Conservation (phyloP, 2,113 vertebrate genomes). For the Siniperca chuatsi region DNA sequence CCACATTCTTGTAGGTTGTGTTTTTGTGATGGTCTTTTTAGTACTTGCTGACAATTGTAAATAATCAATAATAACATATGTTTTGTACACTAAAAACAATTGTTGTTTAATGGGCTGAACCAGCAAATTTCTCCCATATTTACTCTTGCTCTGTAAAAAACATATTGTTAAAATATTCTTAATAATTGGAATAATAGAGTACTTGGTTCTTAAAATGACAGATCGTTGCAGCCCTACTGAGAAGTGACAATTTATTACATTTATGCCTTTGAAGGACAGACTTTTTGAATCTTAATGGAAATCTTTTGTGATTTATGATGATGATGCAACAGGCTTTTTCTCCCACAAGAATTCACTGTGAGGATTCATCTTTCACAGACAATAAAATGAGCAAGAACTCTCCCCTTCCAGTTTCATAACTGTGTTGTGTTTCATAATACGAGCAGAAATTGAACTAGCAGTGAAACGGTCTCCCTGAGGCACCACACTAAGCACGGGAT, state of each 20-base stretch:
- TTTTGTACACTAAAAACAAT: neutral
- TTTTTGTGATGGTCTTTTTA: neutral
- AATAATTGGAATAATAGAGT: neutral
- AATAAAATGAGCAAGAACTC: conserved; percentile 49
- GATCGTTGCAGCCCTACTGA: neutral
- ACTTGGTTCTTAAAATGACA: neutral
- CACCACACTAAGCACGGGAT: conserved; percentile 66
- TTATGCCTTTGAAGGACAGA: conserved; percentile 5
- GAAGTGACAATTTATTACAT: neutral
- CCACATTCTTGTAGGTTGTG: neutral
- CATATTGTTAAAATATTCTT: neutral
- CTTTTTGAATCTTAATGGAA: conserved; percentile 14
- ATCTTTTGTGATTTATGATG: conserved; percentile 30
- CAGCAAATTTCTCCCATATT: neutral
- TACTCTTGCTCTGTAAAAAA: neutral
- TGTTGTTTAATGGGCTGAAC: neutral
- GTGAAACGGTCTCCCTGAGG: conserved; percentile 63
- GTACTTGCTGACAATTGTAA: too few species aligned
- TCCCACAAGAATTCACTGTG: conserved; percentile 23
- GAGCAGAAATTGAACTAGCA: conserved; percentile 62
- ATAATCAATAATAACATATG: neutral
- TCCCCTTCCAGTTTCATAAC: conserved; percentile 69
- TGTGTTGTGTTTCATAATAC: conserved; percentile 70
- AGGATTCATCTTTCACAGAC: conserved; percentile 44
- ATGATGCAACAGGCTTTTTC: conserved; percentile 25